Conservation (phyloP, 2,797 vertebrate genomes). For the Xiphophorus birchmanni region DNA sequence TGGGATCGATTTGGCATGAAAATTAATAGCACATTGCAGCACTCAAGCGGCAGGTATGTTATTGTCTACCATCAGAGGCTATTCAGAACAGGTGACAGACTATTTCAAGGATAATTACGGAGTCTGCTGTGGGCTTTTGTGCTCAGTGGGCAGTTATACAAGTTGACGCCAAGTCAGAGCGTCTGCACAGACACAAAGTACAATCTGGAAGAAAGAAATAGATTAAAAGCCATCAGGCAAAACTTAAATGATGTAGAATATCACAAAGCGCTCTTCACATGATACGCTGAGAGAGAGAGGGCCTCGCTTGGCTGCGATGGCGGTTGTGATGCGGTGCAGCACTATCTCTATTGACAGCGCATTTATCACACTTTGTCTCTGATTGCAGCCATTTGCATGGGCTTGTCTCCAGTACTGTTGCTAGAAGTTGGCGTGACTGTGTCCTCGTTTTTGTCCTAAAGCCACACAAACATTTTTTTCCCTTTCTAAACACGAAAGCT, state of each 20-base stretch:
- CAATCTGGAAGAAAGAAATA: conserved; percentile 11
- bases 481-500: conserved; percentile 34
- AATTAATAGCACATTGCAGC: conserved; percentile 46
- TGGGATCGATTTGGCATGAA: conserved; percentile 53
- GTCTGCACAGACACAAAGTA: conserved; percentile 2
- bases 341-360: conserved; percentile 72
- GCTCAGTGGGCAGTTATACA: conserved; percentile 9
- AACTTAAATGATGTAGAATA: conserved; percentile 27
- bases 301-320: conserved; percentile 51
- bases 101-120: conserved; percentile 36
- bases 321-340: conserved; percentile 56
- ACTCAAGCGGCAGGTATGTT: conserved; percentile 43
- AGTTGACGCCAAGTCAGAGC: conserved; percentile 10
- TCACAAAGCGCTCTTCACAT: conserved; percentile 30
- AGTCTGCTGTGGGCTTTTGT: conserved; percentile 32
- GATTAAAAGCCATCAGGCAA: conserved; percentile 5
- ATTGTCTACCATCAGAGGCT: conserved; percentile 44
- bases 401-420: conserved; percentile 55
- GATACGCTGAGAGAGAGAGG: conserved; percentile 32
- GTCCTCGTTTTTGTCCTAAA: conserved; percentile 59
- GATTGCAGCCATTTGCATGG: conserved; percentile 71
- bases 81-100: conserved; percentile 50
- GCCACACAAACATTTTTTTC: conserved; percentile 52
- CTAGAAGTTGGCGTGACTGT: conserved; percentile 59
- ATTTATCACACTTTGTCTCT: conserved; percentile 78